These are phyloP conservation scores for Zootermopsis nevadensis DNA, from an alignment of 2,888 invertebrate genomes.

Conservation along the genomic window DNA sequence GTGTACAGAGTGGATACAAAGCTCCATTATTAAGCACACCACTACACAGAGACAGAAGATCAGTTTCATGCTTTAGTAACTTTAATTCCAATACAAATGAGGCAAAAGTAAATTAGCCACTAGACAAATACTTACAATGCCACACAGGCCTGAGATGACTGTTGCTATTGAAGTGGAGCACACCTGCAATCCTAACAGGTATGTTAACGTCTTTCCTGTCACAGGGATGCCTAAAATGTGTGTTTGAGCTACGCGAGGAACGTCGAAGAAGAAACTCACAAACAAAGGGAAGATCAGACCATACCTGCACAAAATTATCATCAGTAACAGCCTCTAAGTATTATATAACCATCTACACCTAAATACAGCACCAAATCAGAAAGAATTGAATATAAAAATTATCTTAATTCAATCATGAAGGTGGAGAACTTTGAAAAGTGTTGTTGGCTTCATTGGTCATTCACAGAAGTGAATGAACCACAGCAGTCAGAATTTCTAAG, in stretches of 20 bases:
- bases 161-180: slow-evolving; percentile 61
- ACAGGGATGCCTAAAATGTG: slow-evolving; percentile 65
- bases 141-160: slow-evolving; percentile 61
- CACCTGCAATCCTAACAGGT: slow-evolving; percentile 66
- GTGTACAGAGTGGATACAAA: too few relatives aligned
- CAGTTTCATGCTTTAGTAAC: too few relatives aligned
- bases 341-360: neutral
- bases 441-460: too few relatives aligned
- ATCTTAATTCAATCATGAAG: neutral
- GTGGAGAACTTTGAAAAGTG: neutral
- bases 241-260: slow-evolving; percentile 62
- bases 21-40: too few relatives aligned
- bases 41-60: too few relatives aligned
- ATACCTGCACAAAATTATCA: slow-evolving; percentile 57
- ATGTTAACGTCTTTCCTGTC: slow-evolving; percentile 67
- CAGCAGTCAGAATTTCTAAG: too few relatives aligned
- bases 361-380: too few relatives aligned
- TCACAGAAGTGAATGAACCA: too few relatives aligned
- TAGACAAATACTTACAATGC: slow-evolving; percentile 60
- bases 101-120: too few relatives aligned
- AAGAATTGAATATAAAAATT: too few relatives aligned
- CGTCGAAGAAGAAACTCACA: slow-evolving; percentile 66
- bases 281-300: slow-evolving; percentile 65
- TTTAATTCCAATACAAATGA: too few relatives aligned
- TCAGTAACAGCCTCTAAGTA: neutral